Evolutionary conservation across 1,140 invertebrate species (phyloP), one percentile per base, ranked within the genome.

Genomic region (Epicauta chinensis): DNA sequence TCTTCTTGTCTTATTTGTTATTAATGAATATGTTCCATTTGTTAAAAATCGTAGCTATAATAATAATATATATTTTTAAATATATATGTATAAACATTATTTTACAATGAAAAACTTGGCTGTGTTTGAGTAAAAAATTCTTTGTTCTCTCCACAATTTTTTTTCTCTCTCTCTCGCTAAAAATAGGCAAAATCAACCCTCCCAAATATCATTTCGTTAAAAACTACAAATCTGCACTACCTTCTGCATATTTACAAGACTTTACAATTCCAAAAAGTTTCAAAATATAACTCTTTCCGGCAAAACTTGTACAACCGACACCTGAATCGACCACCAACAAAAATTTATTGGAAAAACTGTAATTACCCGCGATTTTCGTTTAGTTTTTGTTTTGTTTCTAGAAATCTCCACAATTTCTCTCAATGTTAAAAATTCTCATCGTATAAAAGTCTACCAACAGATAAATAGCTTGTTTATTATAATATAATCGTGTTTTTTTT

Each of bases 161-260:
- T n/a, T n/a, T n/a, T n/a, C n/a, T 49, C 46, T 23, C 40, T 52
- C 48, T 40, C 32, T n/a, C n/a, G n/a, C n/a, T n/a, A n/a, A n/a
- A n/a, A n/a, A n/a, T n/a, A n/a, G n/a, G n/a, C n/a, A n/a, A n/a
- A n/a, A n/a, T n/a, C n/a, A n/a, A n/a, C n/a, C n/a, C n/a, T n/a
- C n/a, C n/a, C n/a, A n/a, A n/a, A n/a, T n/a, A n/a, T 59, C 23
- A 23, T 23, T 23, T 23, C 4, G 4, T 23, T 23, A 3, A 5
- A 56, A 52, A 59, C 53, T 48, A 50, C 57, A 56, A 59, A 55
- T 59, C 53, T 59, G 47, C 46, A 45, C 54, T 53, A 56, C 52
- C 50, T 34, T n/a, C n/a, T n/a, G 12, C 50, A 41, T 56, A 59
- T 59, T 44, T 59, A 56, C 54, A 59, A 44, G 11, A 53, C 55